phyloP scores from a whole-genome alignment of 2,797 vertebrate genomes.

The Nothura maculosa region DNA sequence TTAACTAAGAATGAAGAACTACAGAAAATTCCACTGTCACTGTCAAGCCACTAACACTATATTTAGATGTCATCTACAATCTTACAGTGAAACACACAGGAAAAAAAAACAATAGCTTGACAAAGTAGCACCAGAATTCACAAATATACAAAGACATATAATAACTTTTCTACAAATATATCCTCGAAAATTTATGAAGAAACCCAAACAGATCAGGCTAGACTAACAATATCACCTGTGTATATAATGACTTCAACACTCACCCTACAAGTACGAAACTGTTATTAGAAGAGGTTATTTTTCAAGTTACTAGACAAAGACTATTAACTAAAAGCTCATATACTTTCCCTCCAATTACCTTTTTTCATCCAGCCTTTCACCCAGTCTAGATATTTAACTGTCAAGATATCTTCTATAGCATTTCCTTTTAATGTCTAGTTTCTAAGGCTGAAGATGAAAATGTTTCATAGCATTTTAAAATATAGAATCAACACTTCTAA shows the following conservation, averaged over 20 bases:
- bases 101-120: not conserved
- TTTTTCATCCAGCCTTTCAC: not conserved
- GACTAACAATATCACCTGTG: not conserved
- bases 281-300: not conserved
- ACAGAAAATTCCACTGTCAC: not conserved
- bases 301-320: not conserved
- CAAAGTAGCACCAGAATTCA: not conserved
- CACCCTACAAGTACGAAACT: not conserved
- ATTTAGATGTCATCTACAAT: not conserved
- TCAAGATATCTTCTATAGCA: not conserved
- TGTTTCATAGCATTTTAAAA: not conserved
- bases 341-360: not conserved
- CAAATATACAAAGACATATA: not conserved
- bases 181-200: not conserved
- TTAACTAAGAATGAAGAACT: not conserved
- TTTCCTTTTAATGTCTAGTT: not conserved
- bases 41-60: not conserved
- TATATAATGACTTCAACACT: not conserved
- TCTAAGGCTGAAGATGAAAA: not conserved
- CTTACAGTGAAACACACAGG: accelerated
- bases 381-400: not conserved
- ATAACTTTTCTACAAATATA: not conserved
- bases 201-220: not conserved
- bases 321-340: not conserved
- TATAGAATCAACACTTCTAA: accelerated